Percentiles rank a stretch among this genome's conserved stretches.
phyloP scores from a whole-genome alignment of 2,113 vertebrate genomes.

The Chaetodon trifascialis region DNA sequence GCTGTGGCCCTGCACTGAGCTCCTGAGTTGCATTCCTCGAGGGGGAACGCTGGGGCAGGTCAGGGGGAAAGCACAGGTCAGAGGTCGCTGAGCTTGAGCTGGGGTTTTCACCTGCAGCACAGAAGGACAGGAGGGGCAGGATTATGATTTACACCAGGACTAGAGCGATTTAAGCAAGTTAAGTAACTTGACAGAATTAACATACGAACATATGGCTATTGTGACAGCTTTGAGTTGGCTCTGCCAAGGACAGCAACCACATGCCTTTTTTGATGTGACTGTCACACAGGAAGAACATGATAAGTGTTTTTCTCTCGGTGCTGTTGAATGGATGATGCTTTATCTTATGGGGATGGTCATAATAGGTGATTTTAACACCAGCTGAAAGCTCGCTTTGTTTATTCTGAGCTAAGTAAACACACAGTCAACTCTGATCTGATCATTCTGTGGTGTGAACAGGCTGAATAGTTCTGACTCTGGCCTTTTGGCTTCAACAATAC shows the following conservation, averaged over 20 bases:
- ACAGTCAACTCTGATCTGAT: neutral
- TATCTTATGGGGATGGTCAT: neutral
- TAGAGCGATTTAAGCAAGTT: conserved; percentile 45
- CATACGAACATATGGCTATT: conserved; percentile 50
- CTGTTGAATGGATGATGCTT: neutral
- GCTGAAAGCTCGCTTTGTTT: no score
- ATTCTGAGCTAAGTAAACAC: neutral
- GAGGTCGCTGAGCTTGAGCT: conserved; percentile 69
- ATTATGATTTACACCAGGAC: conserved; percentile 43
- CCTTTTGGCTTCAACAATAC: neutral
- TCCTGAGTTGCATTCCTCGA: conserved; percentile 61
- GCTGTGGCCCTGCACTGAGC: conserved; percentile 42
- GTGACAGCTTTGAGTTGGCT: conserved; percentile 35
- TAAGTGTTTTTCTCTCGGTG: neutral
- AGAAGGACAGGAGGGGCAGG: conserved; percentile 37
- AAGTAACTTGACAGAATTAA: conserved; percentile 62
- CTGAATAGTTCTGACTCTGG: no score
- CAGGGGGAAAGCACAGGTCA: conserved; percentile 73
- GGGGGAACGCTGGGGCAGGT: conserved; percentile 56
- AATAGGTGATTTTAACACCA: neutral
- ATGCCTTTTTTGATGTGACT: neutral
- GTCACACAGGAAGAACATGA: neutral
- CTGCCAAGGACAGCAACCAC: neutral
- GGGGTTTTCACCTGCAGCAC: conserved; percentile 85
- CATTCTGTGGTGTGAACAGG: neutral